phyloP scores from a whole-genome alignment of 2,113 vertebrate species.

The Archilochus colubris region DNA sequence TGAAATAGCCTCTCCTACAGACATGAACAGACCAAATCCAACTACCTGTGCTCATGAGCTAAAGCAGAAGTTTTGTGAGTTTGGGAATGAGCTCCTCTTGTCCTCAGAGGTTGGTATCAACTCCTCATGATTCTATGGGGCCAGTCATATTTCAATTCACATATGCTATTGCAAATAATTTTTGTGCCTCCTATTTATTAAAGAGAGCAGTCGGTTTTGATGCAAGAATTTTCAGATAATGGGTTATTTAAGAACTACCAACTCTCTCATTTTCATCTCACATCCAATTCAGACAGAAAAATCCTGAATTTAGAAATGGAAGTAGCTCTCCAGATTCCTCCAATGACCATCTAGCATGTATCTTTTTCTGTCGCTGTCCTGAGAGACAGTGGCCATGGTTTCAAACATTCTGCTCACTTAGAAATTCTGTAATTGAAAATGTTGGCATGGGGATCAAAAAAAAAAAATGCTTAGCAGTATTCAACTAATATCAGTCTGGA shows the following conservation, averaged over 20 bases:
- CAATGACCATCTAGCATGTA: accelerated
- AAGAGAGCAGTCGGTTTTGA: not conserved
- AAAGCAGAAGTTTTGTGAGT: not conserved
- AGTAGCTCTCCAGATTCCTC: not conserved
- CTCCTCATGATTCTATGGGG: not conserved
- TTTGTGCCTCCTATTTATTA: not conserved
- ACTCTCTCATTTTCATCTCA: not conserved
- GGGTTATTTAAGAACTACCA: not conserved
- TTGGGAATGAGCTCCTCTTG: not conserved
- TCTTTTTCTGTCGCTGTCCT: not conserved
- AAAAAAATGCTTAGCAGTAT: not conserved
- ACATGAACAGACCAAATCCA: not conserved
- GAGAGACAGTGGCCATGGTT: not conserved
- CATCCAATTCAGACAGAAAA: not conserved
- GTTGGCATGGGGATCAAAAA: not conserved
- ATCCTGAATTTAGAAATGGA: not conserved
- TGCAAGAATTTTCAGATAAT: not conserved
- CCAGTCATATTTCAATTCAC: not conserved
- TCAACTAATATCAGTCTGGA: not conserved
- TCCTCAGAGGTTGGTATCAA: not conserved
- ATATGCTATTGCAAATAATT: not conserved
- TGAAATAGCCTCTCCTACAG: not conserved
- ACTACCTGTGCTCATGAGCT: not conserved
- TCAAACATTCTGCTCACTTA: not conserved
- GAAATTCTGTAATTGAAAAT: conserved; percentile 42